A percentile compares a stretch with the other conserved stretches of the same genome.
Evolutionary conservation across 2,888 invertebrate genomes (phyloP).

Genomic region (Gari tellinella): DNA sequence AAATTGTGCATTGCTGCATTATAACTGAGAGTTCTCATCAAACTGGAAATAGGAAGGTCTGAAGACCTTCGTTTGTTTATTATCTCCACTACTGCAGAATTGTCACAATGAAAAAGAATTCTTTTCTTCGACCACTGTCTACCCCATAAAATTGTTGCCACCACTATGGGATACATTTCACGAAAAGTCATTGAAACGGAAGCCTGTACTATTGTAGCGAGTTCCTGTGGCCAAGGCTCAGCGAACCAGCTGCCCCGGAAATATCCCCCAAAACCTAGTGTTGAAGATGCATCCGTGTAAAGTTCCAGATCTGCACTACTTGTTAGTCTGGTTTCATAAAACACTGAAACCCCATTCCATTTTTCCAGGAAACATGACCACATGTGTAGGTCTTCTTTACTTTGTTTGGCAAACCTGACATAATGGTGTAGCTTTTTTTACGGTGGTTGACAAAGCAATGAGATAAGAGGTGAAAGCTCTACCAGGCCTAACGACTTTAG

Average conservation of each 20-base stretch:
- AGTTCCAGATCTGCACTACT: conserved; percentile 6
- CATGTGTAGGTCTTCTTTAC: conserved; percentile 27
- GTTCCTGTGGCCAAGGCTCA: conserved; percentile 14
- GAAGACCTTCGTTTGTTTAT: conserved; percentile 35
- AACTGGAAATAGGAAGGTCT: conserved; percentile 13
- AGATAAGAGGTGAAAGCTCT: conserved; percentile 30
- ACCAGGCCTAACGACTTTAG: conserved; percentile 32
- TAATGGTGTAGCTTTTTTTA: conserved; percentile 16
- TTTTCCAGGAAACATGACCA: conserved; percentile 16
- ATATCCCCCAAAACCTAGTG: conserved; percentile 33
- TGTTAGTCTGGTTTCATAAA: not conserved
- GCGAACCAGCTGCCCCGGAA: conserved; percentile 38
- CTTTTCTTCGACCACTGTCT: conserved; percentile 17
- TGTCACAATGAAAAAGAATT: conserved; percentile 38
- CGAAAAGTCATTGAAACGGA: conserved; percentile 34
- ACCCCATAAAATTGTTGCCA: conserved; percentile 31
- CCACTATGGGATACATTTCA: conserved; percentile 47
- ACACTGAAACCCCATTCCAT: conserved; percentile 31
- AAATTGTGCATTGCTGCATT: conserved; percentile 6
- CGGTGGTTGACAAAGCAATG: conserved; percentile 19
- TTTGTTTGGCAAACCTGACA: conserved; percentile 16
- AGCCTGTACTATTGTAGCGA: conserved; percentile 1
- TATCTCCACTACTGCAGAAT: conserved; percentile 32
- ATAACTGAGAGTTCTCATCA: conserved; percentile 29
- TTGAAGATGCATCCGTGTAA: conserved; percentile 34